phyloP scores from a whole-genome alignment of 2,888 invertebrate species.

The Scaptomyza cyrtandrae region DNA sequence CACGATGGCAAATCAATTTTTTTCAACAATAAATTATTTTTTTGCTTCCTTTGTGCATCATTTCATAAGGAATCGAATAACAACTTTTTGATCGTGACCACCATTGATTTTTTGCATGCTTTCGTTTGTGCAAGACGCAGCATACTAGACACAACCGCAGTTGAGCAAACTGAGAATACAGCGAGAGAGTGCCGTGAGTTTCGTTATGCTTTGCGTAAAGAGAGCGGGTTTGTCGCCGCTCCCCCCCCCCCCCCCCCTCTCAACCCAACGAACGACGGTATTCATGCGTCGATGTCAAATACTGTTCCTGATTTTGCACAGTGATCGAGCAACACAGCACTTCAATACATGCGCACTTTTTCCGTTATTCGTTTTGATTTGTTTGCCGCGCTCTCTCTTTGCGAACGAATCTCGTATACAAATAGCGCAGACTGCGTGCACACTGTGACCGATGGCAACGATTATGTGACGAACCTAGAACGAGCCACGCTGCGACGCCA shows the following conservation, averaged over 20 bases:
- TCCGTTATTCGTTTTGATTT: neutral
- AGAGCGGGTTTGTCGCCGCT: neutral
- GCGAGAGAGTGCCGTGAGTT: neutral
- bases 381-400: neutral
- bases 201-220: neutral
- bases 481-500: slow-evolving; percentile 29
- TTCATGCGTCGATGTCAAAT: no score
- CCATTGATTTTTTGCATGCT: no score
- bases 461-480: slow-evolving; percentile 30
- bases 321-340: neutral
- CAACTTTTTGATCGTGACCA: no score
- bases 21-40: neutral
- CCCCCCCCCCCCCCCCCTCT: no score
- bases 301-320: no score
- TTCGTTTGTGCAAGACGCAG: no score
- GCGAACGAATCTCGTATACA: slow-evolving; percentile 2
- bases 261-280: neutral
- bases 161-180: no score
- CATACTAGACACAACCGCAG: no score
- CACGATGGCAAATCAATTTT: neutral
- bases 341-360: slow-evolving; percentile 1
- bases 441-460: slow-evolving; percentile 51
- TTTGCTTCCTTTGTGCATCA: no score
- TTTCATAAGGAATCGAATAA: no score
- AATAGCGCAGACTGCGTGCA: slow-evolving; percentile 26